phyloP scores from a whole-genome alignment of 2,113 vertebrate genomes.

The Baryphthengus martii region DNA sequence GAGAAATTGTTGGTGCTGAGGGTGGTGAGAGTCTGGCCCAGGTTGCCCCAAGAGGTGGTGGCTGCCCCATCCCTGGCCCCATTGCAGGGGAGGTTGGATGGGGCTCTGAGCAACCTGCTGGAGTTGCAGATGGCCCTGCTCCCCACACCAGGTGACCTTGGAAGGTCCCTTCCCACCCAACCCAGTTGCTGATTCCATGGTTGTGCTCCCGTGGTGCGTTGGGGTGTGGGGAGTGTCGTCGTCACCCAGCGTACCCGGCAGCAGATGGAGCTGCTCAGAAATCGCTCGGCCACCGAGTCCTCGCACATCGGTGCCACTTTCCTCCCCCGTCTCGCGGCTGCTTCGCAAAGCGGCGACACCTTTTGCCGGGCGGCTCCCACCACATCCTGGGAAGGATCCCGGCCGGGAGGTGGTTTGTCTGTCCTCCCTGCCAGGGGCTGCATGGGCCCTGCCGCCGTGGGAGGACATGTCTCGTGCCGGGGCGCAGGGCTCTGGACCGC shows the following conservation, averaged over 20 bases:
- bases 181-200: too few species aligned
- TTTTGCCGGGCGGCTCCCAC: rapidly evolving
- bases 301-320: rapidly evolving
- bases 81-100: too few species aligned
- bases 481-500: rapidly evolving
- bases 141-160: too few species aligned
- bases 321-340: background rate
- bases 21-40: too few species aligned
- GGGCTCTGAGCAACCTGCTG: too few species aligned
- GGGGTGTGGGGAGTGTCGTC: background rate
- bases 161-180: too few species aligned
- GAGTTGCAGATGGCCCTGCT: too few species aligned
- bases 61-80: too few species aligned
- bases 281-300: rapidly evolving
- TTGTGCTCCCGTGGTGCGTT: too few species aligned
- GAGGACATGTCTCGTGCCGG: background rate
- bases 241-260: background rate
- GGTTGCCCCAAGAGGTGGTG: too few species aligned
- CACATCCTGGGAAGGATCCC: rapidly evolving
- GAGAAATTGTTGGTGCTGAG: too few species aligned
- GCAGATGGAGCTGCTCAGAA: slow-evolving; percentile 11
- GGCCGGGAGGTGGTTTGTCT: rapidly evolving
- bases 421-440: rapidly evolving
- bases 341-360: rapidly evolving
- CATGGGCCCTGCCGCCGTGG: rapidly evolving